phyloP scores from a whole-genome alignment of 30 jellyfish, hydroid and myxozoan genomes.

The Hydractinia echinata region DNA sequence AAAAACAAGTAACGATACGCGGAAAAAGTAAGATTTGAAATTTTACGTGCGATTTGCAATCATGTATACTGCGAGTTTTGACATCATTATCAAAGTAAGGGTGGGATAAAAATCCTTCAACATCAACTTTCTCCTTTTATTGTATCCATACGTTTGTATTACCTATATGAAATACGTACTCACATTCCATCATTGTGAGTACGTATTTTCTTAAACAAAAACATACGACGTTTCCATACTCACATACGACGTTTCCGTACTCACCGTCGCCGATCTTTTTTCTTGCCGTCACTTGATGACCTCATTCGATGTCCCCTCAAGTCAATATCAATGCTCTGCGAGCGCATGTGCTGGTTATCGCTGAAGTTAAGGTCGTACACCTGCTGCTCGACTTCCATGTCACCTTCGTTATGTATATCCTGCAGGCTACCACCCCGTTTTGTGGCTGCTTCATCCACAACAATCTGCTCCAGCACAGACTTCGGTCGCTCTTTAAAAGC shows the following conservation, averaged over 20 bases:
- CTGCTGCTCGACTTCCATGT: not conserved
- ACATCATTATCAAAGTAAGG: no score
- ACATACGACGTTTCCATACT: not conserved
- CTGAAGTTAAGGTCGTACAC: not conserved
- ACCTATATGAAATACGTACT: no score
- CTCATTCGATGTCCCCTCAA: slow-evolving; percentile 56
- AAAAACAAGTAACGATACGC: no score
- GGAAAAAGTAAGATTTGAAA: no score
- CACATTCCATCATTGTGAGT: no score
- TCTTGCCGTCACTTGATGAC: slow-evolving; percentile 49
- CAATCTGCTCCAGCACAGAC: slow-evolving; percentile 48
- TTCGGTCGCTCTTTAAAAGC: slow-evolving; percentile 76
- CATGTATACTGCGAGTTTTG: no score
- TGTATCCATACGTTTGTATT: no score
- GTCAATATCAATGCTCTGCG: slow-evolving; percentile 66
- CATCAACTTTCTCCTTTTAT: no score
- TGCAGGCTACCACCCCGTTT: slow-evolving; percentile 52
- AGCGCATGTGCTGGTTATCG: slow-evolving; percentile 51
- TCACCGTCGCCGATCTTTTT: not conserved
- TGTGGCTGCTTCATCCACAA: slow-evolving; percentile 28
- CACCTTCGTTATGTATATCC: slow-evolving; percentile 5
- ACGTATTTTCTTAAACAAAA: no score
- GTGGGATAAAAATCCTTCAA: no score
- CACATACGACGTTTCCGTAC: not conserved
- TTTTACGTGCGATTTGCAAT: no score